Evolutionary conservation across 2,888 invertebrate genomes (phyloP).

Genomic region (Callyntrura guangdongensis): DNA sequence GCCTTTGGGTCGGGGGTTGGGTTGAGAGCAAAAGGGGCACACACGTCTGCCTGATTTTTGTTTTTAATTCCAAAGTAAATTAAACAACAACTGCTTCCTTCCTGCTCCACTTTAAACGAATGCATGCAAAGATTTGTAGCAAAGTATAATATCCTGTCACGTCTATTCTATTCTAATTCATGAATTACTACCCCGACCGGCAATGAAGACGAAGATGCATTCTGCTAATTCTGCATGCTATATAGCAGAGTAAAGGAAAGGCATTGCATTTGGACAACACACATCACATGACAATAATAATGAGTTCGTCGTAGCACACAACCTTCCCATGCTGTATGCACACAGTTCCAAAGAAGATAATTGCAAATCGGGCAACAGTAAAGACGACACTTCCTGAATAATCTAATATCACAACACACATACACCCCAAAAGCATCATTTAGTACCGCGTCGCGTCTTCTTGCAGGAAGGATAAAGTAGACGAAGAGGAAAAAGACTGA

Average conservation of each 20-base stretch:
- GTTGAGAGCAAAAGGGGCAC: not conserved
- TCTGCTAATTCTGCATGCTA: not conserved
- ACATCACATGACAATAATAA: not conserved
- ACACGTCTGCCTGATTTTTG: slow-evolving; percentile 29
- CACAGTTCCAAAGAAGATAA: slow-evolving; percentile 59
- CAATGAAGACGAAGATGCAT: too few relatives aligned
- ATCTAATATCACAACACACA: not conserved
- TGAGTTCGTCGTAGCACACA: not conserved
- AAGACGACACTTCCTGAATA: slow-evolving; percentile 40
- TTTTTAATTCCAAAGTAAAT: slow-evolving; percentile 49
- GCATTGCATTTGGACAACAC: not conserved
- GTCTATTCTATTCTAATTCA: slow-evolving; percentile 47
- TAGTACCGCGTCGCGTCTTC: not conserved
- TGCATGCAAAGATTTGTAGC: slow-evolving; percentile 8
- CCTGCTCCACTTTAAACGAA: slow-evolving; percentile 51
- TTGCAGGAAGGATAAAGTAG: slow-evolving; percentile 42
- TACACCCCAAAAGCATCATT: not conserved
- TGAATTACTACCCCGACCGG: slow-evolving; percentile 32
- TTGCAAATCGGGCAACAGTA: slow-evolving; percentile 52
- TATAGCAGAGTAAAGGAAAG: not conserved
- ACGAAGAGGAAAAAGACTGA: slow-evolving; percentile 39
- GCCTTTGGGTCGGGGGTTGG: slow-evolving; percentile 47
- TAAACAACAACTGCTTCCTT: slow-evolving; percentile 58
- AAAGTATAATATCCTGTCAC: slow-evolving; percentile 38
- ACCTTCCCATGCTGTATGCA: not conserved